These are phyloP conservation scores for Coptodon bakossiorum DNA, from an alignment of 2,113 vertebrate species.

Conservation along the genomic window DNA sequence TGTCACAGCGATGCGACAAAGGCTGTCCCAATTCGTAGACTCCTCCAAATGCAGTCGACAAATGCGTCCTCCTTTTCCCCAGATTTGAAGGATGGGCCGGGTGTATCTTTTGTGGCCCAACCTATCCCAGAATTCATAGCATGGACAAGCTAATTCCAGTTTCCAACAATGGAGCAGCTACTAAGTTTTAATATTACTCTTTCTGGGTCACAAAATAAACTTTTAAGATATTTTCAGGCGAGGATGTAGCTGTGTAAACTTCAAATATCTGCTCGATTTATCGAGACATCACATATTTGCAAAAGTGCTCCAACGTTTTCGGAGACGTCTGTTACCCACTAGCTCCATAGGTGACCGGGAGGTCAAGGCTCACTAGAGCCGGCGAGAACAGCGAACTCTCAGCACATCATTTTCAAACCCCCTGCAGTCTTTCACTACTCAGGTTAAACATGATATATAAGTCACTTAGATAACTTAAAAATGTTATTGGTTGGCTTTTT, in stretches of 20 bases:
- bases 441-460: background rate
- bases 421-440: accelerated
- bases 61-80: background rate
- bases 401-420: background rate
- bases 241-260: background rate
- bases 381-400: background rate
- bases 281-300: background rate
- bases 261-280: background rate
- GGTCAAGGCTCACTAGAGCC: background rate
- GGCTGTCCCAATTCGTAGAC: background rate
- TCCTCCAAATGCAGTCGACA: background rate
- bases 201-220: background rate
- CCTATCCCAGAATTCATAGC: background rate
- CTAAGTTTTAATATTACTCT: background rate
- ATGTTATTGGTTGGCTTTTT: background rate
- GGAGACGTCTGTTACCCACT: background rate
- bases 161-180: no score
- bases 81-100: background rate
- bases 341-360: background rate
- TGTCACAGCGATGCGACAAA: background rate
- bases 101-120: background rate
- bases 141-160: background rate
- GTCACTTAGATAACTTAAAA: background rate
- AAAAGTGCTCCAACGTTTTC: background rate
- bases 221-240: background rate